phyloP scores from a whole-genome alignment of 2,113 vertebrate genomes.

The Isurus oxyrinchus region DNA sequence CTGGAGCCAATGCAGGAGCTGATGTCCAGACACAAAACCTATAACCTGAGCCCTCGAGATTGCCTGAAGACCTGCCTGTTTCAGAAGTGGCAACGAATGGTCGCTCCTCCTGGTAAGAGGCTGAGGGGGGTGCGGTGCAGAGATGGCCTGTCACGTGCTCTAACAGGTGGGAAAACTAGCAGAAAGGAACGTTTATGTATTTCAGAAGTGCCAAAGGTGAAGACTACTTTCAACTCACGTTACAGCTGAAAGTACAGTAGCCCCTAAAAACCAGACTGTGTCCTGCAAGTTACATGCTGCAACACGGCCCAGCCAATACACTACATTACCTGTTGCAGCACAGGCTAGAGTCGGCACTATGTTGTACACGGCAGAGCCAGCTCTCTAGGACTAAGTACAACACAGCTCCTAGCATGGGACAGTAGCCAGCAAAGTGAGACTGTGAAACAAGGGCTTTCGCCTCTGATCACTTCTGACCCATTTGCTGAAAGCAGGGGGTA shows the following conservation, averaged over 20 bases:
- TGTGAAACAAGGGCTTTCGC: not conserved
- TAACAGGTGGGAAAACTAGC: not conserved
- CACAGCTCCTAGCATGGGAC: not conserved
- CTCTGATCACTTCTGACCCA: not conserved
- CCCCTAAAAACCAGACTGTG: not conserved
- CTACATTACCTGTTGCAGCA: not conserved
- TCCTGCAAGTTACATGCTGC: not conserved
- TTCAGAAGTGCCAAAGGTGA: not conserved
- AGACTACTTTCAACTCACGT: not conserved
- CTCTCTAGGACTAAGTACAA: not conserved
- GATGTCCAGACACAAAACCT: constrained; percentile 98
- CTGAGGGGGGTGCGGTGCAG: too few species aligned
- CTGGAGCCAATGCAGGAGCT: constrained; percentile 99
- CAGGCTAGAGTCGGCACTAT: not conserved
- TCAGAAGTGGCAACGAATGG: constrained; percentile 99
- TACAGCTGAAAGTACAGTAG: not conserved
- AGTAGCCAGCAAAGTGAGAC: not conserved
- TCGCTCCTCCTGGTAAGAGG: constrained; percentile 85
- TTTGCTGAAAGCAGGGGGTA: not conserved
- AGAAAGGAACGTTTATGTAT: too few species aligned
- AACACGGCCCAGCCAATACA: not conserved
- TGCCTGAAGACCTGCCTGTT: constrained; percentile 99
- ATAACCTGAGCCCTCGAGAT: constrained; percentile 96
- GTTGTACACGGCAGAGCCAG: not conserved
- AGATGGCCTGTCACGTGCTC: not conserved